Evolutionary conservation across 2,888 invertebrate genomes (phyloP), one percentile per base, ranked within the genome.

Genomic region (Lutraria lutraria): DNA sequence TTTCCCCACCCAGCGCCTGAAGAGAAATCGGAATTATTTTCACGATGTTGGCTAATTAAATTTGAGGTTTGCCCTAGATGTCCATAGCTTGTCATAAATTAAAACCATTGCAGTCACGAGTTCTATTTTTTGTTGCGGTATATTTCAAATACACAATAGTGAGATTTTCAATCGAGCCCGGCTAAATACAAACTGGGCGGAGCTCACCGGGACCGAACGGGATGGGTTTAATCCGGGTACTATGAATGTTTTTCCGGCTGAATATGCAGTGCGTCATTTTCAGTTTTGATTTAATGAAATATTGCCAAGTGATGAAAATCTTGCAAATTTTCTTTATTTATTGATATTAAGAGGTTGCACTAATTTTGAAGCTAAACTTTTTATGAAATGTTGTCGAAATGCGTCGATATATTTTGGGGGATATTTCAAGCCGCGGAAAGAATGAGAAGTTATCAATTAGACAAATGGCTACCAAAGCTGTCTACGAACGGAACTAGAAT

Each of bases 171-270:
- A 68, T 68, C n/a, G 63, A 68, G 63, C 25, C n/a, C 25, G 63
- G 25, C n/a, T 68, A 68, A 68, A 68, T 68, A 25, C 63, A n/a
- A 68, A 25, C 63, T 68, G n/a, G 63, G 13, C 63, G n/a, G 63
- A 25, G 25, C 8, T 12, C n/a, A 68, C 13, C 21, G n/a, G 63
- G 63, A 68, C 63, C 63, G 63, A 68, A 25, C 63, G n/a, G 63
- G n/a, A 25, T 68, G 63, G 63, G 25, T 68, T 68, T 68, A 25
- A 68, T 68, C 63, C 63, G 63, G n/a, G 63, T 68, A 68, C 25
- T 68, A 25, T 25, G 63, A 25, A 68, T 25, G 25, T 13, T 25
- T 25, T 25, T n/a, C 25, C 63, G 63, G 8, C 63, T 68, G n/a
- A 68, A 60, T 68, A 25, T 68, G 63, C 25, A 68, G 25, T 25